Conservation (phyloP, 37 sponge, comb jelly and placozoan genomes). For the Aplysina aerophoba region DNA sequence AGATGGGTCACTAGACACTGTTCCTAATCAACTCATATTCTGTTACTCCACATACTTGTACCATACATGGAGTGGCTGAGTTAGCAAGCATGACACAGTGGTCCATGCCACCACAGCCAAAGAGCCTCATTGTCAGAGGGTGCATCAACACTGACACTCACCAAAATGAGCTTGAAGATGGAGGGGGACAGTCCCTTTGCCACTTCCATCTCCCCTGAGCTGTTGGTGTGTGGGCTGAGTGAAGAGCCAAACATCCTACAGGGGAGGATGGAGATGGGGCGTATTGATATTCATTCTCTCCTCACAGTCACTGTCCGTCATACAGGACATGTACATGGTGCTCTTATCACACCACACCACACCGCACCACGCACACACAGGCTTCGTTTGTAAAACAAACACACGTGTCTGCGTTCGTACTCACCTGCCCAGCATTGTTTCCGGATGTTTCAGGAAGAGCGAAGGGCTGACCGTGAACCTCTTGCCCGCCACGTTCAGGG, state of each 20-base stretch:
- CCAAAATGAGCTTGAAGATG: constrained; percentile 71
- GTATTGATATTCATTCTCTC: too few species aligned
- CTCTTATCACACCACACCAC: too few species aligned
- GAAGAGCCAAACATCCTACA: constrained; percentile 72
- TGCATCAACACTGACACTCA: constrained; percentile 12
- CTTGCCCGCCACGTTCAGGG: constrained; percentile 62
- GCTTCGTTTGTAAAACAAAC: too few species aligned
- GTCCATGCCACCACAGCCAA: too few species aligned
- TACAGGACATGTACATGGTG: too few species aligned
- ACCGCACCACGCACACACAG: too few species aligned
- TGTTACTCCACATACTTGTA: too few species aligned
- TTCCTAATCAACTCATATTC: too few species aligned
- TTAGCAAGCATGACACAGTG: too few species aligned
- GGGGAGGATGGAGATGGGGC: neutral
- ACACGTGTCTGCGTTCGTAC: neutral
- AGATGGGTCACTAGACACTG: too few species aligned
- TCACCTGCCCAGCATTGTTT: constrained; percentile 94
- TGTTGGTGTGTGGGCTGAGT: constrained; percentile 51
- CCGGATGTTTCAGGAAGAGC: constrained; percentile 70
- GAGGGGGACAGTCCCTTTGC: constrained; percentile 66
- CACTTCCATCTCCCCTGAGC: constrained; percentile 71
- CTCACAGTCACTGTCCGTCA: too few species aligned
- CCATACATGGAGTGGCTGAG: too few species aligned
- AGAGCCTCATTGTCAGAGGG: neutral
- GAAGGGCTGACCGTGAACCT: constrained; percentile 53